Percentiles rank a stretch among this genome's conserved stretches.
Conservation (phyloP, 2,888 invertebrate species). For the Cremastinae sp. region DNA sequence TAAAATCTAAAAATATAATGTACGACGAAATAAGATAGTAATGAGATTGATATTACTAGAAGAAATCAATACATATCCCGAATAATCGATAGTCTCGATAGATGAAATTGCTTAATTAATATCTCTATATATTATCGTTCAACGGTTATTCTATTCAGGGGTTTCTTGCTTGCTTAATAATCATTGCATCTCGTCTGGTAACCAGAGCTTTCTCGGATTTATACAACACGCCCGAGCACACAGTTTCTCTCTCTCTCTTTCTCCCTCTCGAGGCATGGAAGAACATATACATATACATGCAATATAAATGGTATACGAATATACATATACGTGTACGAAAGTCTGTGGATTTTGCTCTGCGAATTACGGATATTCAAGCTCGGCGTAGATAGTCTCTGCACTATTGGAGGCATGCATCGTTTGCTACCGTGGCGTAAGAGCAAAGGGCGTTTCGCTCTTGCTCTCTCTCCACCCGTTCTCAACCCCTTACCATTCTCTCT, state of each 20-base stretch:
- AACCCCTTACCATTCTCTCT: neutral
- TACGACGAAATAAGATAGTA: no score
- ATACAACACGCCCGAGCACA: neutral
- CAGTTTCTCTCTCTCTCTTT: no score
- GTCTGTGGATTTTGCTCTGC: constrained; percentile 21
- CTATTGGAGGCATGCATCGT: constrained; percentile 25
- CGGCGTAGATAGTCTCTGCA: constrained; percentile 21
- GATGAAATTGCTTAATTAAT: neutral
- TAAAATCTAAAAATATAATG: no score
- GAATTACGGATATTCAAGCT: constrained; percentile 39
- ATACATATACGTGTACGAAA: no score
- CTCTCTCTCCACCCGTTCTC: neutral
- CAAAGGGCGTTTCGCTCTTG: constrained; percentile 22
- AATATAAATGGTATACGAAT: no score
- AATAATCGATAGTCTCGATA: neutral
- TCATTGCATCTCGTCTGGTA: constrained; percentile 38
- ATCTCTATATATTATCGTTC: neutral
- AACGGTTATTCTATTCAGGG: constrained; percentile 19
- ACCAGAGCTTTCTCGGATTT: constrained; percentile 18
- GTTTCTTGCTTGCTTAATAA: constrained; percentile 45
- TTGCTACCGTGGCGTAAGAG: constrained; percentile 28
- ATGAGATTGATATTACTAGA: no score
- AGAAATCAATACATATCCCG: no score
- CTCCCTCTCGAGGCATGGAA: no score
- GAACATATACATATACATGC: neutral